Evolutionary conservation across 2,113 vertebrate species (phyloP), one percentile per base, ranked within the genome.

Genomic region (Vanacampus margaritifer): DNA sequence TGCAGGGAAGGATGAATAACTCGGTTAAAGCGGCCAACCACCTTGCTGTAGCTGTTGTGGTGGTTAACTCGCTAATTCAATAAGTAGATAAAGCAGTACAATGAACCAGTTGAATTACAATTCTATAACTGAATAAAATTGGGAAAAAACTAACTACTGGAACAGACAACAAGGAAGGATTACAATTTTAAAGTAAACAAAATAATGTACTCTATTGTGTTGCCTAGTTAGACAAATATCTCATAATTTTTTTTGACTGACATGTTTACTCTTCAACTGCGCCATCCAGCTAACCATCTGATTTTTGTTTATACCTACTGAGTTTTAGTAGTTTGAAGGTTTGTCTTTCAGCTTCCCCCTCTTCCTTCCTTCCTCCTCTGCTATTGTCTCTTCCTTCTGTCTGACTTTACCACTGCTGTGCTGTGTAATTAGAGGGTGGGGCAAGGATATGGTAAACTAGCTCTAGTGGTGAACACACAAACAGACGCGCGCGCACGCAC

Each of bases 401-500:
- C 35, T 10, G 54, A 48, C 36, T 41, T 26, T 66, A 35, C 50
- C 10, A 50, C 41, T 54, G 17, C 63, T 43, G 70, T 23, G 32
- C 54, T 75, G 69, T 72, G 67, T 80, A 48, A 68, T 71, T 62
- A 82, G 69, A 72, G 76, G 81, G 81, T 79, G 78, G 50, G 66
- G 74, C 67, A 1, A 7, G 69, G 63, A 58, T 51, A 69, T 21
- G 64, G 51, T 57, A 39, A 53, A 65, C 32, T 58, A 56, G 56
- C 35, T 36, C 17, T 53, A 4, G 10, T 57, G 17, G 59, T 58
- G 48, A 36, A 60, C 59, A 45, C 64, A 54, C 32, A 72, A 56
- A 67, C 51, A 62, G n/a, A 65, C 48, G 32, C 66, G 36, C 65
- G 45, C 39, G 53, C 51, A 41, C 64, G 45, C 67, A 56, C 79